These are phyloP conservation scores for Euleptes europaea DNA, from an alignment of 2,113 vertebrate species.

Conservation along the genomic window DNA sequence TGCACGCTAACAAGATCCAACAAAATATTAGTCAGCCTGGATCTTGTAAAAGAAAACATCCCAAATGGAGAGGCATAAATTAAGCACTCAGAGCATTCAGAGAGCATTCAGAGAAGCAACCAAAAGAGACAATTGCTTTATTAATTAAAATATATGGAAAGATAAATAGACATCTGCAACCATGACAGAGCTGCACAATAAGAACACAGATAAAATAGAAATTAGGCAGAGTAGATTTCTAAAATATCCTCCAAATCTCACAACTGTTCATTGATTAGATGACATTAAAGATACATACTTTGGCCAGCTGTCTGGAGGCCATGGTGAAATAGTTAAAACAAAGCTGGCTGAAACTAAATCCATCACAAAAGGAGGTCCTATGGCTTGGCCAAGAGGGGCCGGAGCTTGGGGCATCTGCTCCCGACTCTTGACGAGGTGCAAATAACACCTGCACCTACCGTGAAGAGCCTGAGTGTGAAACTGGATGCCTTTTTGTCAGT, in stretches of 20 bases:
- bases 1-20: background rate
- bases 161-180: slow-evolving; percentile 6
- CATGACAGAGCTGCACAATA: background rate
- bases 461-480: no score
- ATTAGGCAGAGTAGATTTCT: background rate
- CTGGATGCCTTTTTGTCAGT: no score
- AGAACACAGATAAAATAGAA: background rate
- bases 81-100: background rate
- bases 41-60: slow-evolving; percentile 1
- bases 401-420: no score
- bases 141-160: background rate
- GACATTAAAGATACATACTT: background rate
- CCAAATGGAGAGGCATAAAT: background rate
- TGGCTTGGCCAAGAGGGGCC: no score
- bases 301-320: no score
- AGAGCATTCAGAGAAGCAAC: background rate
- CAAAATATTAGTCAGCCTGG: background rate
- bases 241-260: background rate
- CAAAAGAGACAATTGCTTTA: background rate
- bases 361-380: no score
- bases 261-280: background rate
- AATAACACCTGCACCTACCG: no score
- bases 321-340: no score
- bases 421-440: no score
- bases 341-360: no score